Conservation (phyloP, 2,888 invertebrate genomes). For the Zeuzera pyrina region DNA sequence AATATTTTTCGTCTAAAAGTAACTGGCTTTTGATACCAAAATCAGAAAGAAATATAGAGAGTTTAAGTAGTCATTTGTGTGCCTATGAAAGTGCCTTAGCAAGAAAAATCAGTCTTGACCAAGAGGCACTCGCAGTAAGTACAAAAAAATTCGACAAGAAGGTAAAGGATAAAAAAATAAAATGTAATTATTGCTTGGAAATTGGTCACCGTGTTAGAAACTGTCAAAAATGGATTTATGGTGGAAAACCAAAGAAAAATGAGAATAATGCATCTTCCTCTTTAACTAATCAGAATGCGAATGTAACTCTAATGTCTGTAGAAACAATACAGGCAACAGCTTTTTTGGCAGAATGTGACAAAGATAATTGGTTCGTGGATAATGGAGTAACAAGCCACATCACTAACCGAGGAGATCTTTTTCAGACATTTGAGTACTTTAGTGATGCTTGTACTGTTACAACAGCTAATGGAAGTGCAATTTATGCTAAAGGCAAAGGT, state of each 20-base stretch:
- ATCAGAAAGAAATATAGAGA: slow-evolving; percentile 1
- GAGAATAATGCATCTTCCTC: neutral
- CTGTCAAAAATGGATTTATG: slow-evolving; percentile 5
- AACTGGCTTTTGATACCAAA: slow-evolving; percentile 1
- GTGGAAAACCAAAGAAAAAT: slow-evolving; percentile 3
- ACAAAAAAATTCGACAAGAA: too few species aligned
- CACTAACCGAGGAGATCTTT: neutral
- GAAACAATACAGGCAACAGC: neutral
- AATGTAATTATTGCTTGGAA: too few species aligned
- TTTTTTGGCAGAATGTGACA: neutral
- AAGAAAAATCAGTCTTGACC: neutral
- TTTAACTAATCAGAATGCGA: neutral
- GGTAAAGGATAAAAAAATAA: slow-evolving; percentile 1
- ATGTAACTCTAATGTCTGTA: neutral
- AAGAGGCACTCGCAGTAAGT: neutral
- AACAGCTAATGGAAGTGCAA: slow-evolving; percentile 1
- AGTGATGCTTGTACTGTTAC: neutral
- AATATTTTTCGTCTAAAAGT: slow-evolving; percentile 4
- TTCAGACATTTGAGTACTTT: neutral
- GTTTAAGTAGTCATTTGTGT: slow-evolving; percentile 6
- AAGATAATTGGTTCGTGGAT: neutral
- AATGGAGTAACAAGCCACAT: neutral
- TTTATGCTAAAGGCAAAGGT: neutral
- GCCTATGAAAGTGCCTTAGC: slow-evolving; percentile 1
- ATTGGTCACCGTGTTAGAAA: slow-evolving; percentile 6